Percentiles rank a stretch among this genome's conserved stretches.
Evolutionary conservation across 2,888 invertebrate genomes (phyloP).

Genomic region (Drosophila seclusa): DNA sequence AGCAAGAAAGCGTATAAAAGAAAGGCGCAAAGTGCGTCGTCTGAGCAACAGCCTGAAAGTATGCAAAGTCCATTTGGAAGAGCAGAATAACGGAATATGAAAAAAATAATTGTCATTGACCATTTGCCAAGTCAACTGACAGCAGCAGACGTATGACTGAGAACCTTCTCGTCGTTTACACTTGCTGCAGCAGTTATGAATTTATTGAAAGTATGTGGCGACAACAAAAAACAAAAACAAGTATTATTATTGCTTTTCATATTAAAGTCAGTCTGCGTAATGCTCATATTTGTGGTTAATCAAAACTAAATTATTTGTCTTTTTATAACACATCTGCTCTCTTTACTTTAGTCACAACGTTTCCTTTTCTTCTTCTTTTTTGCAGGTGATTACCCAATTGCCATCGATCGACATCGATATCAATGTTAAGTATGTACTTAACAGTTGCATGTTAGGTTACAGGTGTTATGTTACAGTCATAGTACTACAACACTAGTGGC

Average conservation of each 20-base stretch:
- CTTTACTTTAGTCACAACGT: too few relatives aligned
- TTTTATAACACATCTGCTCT: too few relatives aligned
- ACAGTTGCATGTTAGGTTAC: too few relatives aligned
- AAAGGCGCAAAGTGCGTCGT: conserved; percentile 52
- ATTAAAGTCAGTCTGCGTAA: background rate
- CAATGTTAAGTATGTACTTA: too few relatives aligned
- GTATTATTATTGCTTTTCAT: background rate
- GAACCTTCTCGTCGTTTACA: background rate
- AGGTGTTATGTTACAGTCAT: too few relatives aligned
- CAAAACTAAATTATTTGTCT: too few relatives aligned
- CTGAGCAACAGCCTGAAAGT: conserved; percentile 64
- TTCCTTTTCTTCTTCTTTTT: too few relatives aligned
- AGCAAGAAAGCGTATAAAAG: conserved; percentile 12
- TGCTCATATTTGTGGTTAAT: background rate
- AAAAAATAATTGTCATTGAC: conserved; percentile 47
- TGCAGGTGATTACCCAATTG: too few relatives aligned
- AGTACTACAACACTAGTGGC: too few relatives aligned
- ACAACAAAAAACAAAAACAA: background rate
- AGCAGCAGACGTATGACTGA: conserved; percentile 10
- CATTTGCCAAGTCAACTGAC: conserved; percentile 66
- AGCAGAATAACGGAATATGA: conserved; percentile 7
- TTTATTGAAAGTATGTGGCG: background rate
- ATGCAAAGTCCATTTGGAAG: conserved; percentile 41
- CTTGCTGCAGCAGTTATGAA: conserved; percentile 25
- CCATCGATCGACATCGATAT: too few relatives aligned